Conservation (phyloP, 2,888 invertebrate species). For the Glaucopsyche alexis region DNA sequence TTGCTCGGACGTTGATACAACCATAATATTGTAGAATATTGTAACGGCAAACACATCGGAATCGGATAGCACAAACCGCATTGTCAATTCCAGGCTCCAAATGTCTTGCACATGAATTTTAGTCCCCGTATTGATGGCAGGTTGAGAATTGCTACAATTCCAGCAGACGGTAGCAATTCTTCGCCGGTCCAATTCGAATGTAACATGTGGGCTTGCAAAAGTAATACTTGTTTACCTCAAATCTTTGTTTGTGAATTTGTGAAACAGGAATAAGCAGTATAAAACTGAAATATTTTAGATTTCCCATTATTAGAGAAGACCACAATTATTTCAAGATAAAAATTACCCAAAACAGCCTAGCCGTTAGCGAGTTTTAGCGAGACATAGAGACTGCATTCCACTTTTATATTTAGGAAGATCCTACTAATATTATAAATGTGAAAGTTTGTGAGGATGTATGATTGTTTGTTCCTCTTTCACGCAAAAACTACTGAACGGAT, state of each 20-base stretch:
- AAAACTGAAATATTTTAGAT: too few relatives aligned
- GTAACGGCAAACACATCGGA: neutral
- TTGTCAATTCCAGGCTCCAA: neutral
- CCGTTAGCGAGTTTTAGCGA: too few relatives aligned
- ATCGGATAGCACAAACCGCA: constrained; percentile 4
- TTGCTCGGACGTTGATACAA: neutral
- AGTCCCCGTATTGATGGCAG: neutral
- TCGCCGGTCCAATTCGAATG: neutral
- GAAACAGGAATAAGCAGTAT: neutral
- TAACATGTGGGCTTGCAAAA: neutral
- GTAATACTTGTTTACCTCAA: neutral
- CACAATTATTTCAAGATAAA: too few relatives aligned
- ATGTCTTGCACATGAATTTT: neutral
- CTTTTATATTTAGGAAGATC: too few relatives aligned
- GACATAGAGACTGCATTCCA: too few relatives aligned
- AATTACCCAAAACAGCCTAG: too few relatives aligned
- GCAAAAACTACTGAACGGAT: too few relatives aligned
- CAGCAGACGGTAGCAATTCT: neutral
- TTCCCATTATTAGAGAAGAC: neutral
- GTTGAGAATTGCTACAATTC: constrained; percentile 5
- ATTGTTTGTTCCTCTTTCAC: too few relatives aligned
- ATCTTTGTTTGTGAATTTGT: neutral
- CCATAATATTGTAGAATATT: neutral
- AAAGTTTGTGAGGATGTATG: too few relatives aligned
- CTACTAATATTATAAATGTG: too few relatives aligned